Base-by-base conservation (phyloP, 1,140 invertebrate genomes). In the Bursaphelenchus mucronatus region DNA sequence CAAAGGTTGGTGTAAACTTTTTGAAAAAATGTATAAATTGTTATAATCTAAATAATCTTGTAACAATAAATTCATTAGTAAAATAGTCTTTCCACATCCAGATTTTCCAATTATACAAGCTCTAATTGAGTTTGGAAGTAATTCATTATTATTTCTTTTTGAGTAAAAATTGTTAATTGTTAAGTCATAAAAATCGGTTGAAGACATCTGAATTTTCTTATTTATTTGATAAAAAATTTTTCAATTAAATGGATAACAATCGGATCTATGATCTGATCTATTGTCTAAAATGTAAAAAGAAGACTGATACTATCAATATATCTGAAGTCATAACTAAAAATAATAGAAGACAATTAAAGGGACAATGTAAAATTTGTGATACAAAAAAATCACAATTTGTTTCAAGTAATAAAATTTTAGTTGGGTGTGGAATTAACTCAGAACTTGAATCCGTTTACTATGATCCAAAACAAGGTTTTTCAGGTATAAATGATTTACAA, bases 21-120 rank as follows among this genome's bases (percentile, higher is more conserved):
- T 73, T 39, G 68, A 62, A 73, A 69, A 69, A 21, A 69, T 72
- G n/a, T 49, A 73, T 13, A 69, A 56, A 50, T 69, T 69, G 51
- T 73, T 66, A 51, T 69, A 69, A 51, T 69, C 68, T 13, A 69
- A 50, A 58, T 69, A 69, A 53, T 69, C 68, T 2, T 69, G 44
- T 30, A 69, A 55, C 1, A 69, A 52, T 69, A 69, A 71, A 57
- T 69, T 69, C 61, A 69, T 72, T 45, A 64, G 30, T 4, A 57
- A 45, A 21, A 56, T 64, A 57, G 62, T 64, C 21, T 64, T 64
- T n/a, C 62, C 62, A 64, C 62, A 64, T 44, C 62, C 62, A 56
- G 52, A 58, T 30, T 64, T 64, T 58, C 62, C 62, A 10, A 64
- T 64, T 8, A 64, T 64, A 64, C 62, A 64, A 45, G 19, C 62